phyloP scores from a whole-genome alignment of 2,888 invertebrate genomes.

The Pandemis corylana region DNA sequence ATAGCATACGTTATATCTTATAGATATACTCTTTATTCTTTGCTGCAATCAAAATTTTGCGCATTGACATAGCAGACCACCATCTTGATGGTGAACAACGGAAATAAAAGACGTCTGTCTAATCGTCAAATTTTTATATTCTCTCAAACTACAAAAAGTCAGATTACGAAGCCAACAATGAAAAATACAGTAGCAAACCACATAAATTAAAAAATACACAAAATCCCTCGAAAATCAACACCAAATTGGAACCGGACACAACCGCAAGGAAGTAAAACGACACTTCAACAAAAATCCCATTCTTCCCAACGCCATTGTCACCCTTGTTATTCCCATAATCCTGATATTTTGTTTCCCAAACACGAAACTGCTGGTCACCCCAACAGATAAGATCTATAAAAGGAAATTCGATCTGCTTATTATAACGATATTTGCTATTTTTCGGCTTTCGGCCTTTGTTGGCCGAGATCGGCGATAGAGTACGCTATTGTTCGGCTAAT shows the following conservation, averaged over 20 bases:
- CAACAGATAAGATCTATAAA: constrained; percentile 44
- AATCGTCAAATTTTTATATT: neutral
- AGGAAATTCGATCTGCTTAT: constrained; percentile 45
- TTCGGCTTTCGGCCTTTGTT: constrained; percentile 45
- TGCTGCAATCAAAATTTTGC: too few relatives aligned
- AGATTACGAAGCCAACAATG: constrained; percentile 10
- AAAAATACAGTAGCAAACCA: constrained; percentile 5
- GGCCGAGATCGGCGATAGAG: constrained; percentile 43
- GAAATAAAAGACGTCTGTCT: too few relatives aligned
- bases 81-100: too few relatives aligned
- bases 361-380: constrained; percentile 44
- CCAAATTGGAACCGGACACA: constrained; percentile 35
- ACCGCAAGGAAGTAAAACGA: constrained; percentile 42
- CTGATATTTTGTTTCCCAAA: constrained; percentile 42
- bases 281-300: constrained; percentile 40
- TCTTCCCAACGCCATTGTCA: constrained; percentile 32
- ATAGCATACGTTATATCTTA: too few relatives aligned
- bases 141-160: neutral
- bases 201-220: constrained; percentile 15
- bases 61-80: too few relatives aligned
- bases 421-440: constrained; percentile 48
- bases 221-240: constrained; percentile 38
- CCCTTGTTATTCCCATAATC: constrained; percentile 29
- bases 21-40: too few relatives aligned
- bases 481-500: constrained; percentile 41